Conservation (phyloP, 2,797 vertebrate genomes). For the Leuciscus waleckii region DNA sequence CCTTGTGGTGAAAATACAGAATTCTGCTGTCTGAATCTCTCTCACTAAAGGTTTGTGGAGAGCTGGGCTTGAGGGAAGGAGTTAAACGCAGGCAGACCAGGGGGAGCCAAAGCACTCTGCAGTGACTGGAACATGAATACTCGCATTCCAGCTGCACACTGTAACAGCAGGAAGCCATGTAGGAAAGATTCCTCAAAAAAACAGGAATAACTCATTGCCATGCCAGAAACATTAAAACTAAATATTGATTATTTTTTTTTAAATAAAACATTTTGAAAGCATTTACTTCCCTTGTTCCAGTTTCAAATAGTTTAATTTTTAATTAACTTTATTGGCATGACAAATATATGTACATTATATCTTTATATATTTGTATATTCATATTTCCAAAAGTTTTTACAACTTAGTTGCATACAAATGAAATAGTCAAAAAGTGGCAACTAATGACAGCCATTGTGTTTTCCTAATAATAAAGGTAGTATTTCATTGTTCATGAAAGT, state of each 20-base stretch:
- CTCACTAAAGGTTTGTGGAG: neutral
- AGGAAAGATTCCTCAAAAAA: conserved; percentile 10
- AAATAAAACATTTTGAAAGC: neutral
- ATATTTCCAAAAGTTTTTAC: neutral
- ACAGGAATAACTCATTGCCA: neutral
- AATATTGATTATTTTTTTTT: neutral
- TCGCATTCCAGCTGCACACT: conserved; percentile 16
- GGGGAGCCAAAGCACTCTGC: conserved; percentile 20
- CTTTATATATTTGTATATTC: neutral
- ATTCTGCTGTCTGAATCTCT: neutral
- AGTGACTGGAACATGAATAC: neutral
- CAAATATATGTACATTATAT: neutral
- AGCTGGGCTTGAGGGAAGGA: neutral
- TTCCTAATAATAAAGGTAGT: neutral
- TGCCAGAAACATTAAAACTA: neutral
- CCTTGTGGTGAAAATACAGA: neutral
- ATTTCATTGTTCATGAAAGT: neutral
- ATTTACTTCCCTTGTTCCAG: neutral
- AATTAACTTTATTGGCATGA: neutral
- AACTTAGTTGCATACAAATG: neutral
- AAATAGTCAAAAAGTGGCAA: neutral
- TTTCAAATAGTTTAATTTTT: neutral
- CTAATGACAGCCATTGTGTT: conserved; percentile 2
- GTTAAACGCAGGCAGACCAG: conserved; percentile 8
- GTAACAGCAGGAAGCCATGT: conserved; percentile 13